Conservation (phyloP, 2,113 vertebrate species). For the Gadus macrocephalus region DNA sequence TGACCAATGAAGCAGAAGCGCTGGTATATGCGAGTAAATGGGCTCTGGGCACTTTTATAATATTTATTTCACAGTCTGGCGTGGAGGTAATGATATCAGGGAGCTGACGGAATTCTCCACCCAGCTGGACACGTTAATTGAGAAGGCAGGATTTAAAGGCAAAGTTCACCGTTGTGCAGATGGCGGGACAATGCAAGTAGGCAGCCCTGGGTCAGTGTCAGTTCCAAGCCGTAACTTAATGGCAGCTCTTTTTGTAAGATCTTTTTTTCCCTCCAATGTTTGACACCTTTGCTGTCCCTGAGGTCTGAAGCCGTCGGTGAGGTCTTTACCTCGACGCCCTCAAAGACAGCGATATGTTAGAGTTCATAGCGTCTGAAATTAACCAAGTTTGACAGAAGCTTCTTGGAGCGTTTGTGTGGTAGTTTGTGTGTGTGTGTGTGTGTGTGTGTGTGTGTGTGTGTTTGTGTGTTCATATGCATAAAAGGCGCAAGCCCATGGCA, state of each 20-base stretch:
- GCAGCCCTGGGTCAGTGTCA: conserved; percentile 87
- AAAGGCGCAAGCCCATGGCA: too few species aligned
- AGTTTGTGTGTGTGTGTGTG: not conserved
- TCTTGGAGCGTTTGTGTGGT: conserved; percentile 19
- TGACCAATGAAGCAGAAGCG: conserved; percentile 75
- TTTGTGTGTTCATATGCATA: too few species aligned
- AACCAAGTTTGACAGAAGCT: conserved; percentile 31
- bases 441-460: too few species aligned
- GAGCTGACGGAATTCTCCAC: conserved; percentile 86
- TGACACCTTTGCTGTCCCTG: conserved; percentile 65
- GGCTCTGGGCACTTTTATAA: conserved; percentile 71
- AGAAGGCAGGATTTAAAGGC: conserved; percentile 91
- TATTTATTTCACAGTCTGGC: conserved; percentile 84
- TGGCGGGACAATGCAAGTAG: conserved; percentile 87
- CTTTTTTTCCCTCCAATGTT: conserved; percentile 53
- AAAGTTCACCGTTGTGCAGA: conserved; percentile 94
- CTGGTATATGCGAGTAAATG: conserved; percentile 39
- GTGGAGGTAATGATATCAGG: conserved; percentile 86
- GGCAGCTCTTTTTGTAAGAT: conserved; percentile 66
- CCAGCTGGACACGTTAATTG: conserved; percentile 98
- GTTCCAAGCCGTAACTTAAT: conserved; percentile 81
- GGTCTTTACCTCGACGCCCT: conserved; percentile 70
- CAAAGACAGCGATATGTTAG: conserved; percentile 73
- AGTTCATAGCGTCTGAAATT: conserved; percentile 55
- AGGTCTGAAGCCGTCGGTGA: conserved; percentile 54